Conservation (phyloP, 2,888 invertebrate genomes). For the Drosophila gaucha region DNA sequence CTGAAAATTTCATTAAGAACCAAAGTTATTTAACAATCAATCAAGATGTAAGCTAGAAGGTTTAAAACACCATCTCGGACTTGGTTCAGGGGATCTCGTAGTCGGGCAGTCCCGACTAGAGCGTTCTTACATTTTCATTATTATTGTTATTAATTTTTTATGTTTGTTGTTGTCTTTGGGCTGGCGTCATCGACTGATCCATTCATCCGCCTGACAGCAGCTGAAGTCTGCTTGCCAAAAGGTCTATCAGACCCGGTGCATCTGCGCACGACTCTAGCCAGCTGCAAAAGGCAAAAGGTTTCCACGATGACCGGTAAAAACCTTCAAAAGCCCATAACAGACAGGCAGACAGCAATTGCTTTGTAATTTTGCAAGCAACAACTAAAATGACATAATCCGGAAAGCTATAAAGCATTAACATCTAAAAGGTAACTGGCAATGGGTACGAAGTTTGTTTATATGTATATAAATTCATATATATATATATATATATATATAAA, state of each 20-base stretch:
- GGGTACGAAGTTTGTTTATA: not conserved
- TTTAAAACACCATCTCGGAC: too few species aligned
- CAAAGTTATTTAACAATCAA: too few species aligned
- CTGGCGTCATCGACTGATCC: slow-evolving; percentile 55
- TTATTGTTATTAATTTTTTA: slow-evolving; percentile 7
- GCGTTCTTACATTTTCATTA: too few species aligned
- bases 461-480: not conserved
- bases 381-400: slow-evolving; percentile 57
- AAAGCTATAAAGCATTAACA: slow-evolving; percentile 35
- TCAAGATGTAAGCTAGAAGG: too few species aligned
- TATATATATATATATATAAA: slow-evolving; percentile 1
- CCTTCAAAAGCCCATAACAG: slow-evolving; percentile 58
- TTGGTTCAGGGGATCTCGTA: too few species aligned
- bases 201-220: slow-evolving; percentile 39
- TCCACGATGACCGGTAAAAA: slow-evolving; percentile 40
- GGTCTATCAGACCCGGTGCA: slow-evolving; percentile 60
- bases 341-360: slow-evolving; percentile 28
- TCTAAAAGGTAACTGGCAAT: slow-evolving; percentile 29
- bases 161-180: slow-evolving; percentile 12
- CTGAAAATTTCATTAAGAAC: too few species aligned
- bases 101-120: too few species aligned
- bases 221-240: not conserved
- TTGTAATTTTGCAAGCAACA: slow-evolving; percentile 25
- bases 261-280: slow-evolving; percentile 55
- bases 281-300: slow-evolving; percentile 58